Percentiles rank a stretch among this genome's conserved stretches.
These are phyloP conservation scores for Drosophila limbata DNA, from an alignment of 2,888 invertebrate species.

Conservation along the genomic window DNA sequence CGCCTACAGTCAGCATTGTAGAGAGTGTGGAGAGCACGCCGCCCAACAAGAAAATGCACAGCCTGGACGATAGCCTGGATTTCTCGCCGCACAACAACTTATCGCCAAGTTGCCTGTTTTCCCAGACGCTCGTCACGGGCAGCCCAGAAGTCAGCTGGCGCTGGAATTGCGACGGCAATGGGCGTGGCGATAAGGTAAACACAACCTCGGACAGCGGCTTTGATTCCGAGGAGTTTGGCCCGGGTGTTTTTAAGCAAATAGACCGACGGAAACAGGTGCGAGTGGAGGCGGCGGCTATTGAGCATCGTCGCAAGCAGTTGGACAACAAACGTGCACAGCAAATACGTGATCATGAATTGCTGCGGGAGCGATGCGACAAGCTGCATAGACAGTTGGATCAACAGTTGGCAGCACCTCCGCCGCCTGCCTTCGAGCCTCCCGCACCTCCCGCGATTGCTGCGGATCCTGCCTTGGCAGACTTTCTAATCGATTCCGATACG, in stretches of 20 bases:
- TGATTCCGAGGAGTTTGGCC: slow-evolving; percentile 65
- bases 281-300: slow-evolving; percentile 44
- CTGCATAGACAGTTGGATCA: slow-evolving; percentile 75
- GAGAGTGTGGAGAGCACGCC: slow-evolving; percentile 77
- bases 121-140: slow-evolving; percentile 79
- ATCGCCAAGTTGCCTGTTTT: slow-evolving; percentile 79
- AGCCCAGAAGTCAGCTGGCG: slow-evolving; percentile 84
- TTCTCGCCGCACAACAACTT: slow-evolving; percentile 75
- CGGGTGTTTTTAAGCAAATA: slow-evolving; percentile 33
- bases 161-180: slow-evolving; percentile 68
- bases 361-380: slow-evolving; percentile 78
- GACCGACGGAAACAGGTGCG: slow-evolving; percentile 56
- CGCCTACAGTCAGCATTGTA: slow-evolving; percentile 37
- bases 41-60: slow-evolving; percentile 68
- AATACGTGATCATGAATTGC: slow-evolving; percentile 70
- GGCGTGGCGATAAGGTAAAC: slow-evolving; percentile 41
- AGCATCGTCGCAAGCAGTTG: slow-evolving; percentile 64
- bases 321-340: slow-evolving; percentile 76
- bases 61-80: slow-evolving; percentile 77
- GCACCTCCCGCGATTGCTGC: neutral
- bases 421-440: neutral
- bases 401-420: slow-evolving; percentile 7
- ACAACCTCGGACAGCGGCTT: slow-evolving; percentile 75
- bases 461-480: slow-evolving; percentile 65
- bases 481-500: slow-evolving; percentile 82